Evolutionary conservation across 1,140 invertebrate genomes (phyloP).

Genomic region (Panulirus ornatus): DNA sequence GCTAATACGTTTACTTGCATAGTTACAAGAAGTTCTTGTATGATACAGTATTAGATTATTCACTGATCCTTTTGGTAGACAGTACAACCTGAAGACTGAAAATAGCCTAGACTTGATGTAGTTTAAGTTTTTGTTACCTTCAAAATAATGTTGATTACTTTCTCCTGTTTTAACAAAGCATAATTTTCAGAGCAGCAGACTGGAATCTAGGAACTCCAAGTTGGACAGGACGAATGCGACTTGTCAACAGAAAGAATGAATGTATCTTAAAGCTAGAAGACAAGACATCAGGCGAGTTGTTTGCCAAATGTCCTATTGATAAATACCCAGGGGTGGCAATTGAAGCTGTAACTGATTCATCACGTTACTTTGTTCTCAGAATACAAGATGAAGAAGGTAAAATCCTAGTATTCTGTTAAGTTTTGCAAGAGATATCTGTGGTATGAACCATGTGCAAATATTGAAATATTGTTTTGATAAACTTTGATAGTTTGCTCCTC

Average conservation of each 20-base stretch:
- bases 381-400: constrained; percentile 96
- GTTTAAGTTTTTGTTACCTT: too few species aligned
- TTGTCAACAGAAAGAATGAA: constrained; percentile 92
- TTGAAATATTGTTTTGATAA: constrained; percentile 17
- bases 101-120: too few species aligned
- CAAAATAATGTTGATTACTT: too few species aligned
- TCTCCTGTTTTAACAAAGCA: too few species aligned
- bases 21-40: too few species aligned
- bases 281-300: constrained; percentile 95
- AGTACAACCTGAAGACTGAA: too few species aligned
- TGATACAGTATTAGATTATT: too few species aligned
- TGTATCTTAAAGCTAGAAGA: constrained; percentile 97
- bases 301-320: constrained; percentile 98
- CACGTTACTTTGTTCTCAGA: constrained; percentile 97
- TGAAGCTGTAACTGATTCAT: constrained; percentile 97
- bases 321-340: constrained; percentile 95
- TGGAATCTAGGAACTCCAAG: constrained; percentile 98
- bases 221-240: constrained; percentile 95
- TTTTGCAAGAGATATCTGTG: too few species aligned
- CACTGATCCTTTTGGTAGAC: too few species aligned
- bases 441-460: too few species aligned
- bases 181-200: constrained; percentile 91
- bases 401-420: not conserved
- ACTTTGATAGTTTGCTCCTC: not conserved
- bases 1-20: too few species aligned